A percentile compares a stretch with the other conserved stretches of the same genome.
These are phyloP conservation scores for Camponotus floridanus DNA, from an alignment of 1,140 invertebrate genomes.

Conservation along the genomic window DNA sequence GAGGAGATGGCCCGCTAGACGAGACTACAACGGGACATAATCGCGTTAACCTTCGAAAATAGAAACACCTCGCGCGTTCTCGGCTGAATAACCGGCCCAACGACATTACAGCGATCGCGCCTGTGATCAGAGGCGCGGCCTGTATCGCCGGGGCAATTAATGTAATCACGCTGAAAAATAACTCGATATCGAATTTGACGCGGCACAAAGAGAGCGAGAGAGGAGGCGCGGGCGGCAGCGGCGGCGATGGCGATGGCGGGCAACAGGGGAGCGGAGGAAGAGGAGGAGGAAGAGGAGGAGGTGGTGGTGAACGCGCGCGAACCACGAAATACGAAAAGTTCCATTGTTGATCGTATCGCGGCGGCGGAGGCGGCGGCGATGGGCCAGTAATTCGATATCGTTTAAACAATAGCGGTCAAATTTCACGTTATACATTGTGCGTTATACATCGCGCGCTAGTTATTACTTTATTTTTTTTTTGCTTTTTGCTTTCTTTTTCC, in stretches of 20 bases:
- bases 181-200: conserved; percentile 75
- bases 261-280: background rate
- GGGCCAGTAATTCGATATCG: conserved; percentile 71
- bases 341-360: conserved; percentile 57
- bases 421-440: conserved; percentile 51
- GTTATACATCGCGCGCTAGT: conserved; percentile 44
- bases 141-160: conserved; percentile 71
- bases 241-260: background rate
- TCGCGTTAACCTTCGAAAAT: conserved; percentile 67
- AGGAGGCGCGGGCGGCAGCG: conserved; percentile 14
- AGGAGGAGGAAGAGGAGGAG: no score
- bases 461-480: conserved; percentile 1
- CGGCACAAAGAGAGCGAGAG: conserved; percentile 60
- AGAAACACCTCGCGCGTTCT: conserved; percentile 58
- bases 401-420: conserved; percentile 71
- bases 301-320: conserved; percentile 13
- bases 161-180: conserved; percentile 75
- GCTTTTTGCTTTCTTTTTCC: conserved; percentile 7
- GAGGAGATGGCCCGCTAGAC: conserved; percentile 47
- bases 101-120: conserved; percentile 67
- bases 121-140: conserved; percentile 59
- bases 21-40: conserved; percentile 52
- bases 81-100: conserved; percentile 64
- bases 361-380: conserved; percentile 26
- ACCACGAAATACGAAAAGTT: conserved; percentile 73